A percentile compares a stretch with the other conserved stretches of the same genome.
phyloP scores from a whole-genome alignment of 2,888 invertebrate species.

The Cataglyphis cursor region DNA sequence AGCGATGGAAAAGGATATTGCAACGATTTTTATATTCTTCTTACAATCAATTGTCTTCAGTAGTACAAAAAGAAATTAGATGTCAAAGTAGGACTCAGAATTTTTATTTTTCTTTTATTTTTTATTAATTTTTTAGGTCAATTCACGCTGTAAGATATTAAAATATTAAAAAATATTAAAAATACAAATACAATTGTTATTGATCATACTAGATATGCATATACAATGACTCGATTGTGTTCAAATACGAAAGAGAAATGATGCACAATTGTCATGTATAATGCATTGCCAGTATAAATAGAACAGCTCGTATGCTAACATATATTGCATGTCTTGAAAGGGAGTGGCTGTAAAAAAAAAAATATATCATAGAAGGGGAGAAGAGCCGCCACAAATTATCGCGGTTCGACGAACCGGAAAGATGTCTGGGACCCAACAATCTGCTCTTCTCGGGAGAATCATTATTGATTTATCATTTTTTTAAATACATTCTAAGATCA shows the following conservation, averaged over 20 bases:
- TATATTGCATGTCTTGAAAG: not conserved
- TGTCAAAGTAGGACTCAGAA: not conserved
- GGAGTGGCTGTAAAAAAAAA: not conserved
- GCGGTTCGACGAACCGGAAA: not conserved
- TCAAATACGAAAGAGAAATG: not conserved
- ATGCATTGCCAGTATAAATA: constrained; percentile 23
- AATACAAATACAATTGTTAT: not conserved
- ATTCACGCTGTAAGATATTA: not conserved
- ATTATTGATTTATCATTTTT: constrained; percentile 28
- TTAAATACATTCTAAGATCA: not conserved
- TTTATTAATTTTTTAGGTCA: not conserved
- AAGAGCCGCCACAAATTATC: not conserved
- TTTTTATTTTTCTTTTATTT: not conserved
- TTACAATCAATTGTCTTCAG: not conserved
- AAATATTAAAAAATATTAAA: not conserved
- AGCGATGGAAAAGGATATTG: not conserved
- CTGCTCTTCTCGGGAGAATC: constrained; percentile 4
- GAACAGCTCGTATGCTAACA: constrained; percentile 4
- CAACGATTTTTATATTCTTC: not conserved
- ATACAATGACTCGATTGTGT: constrained; percentile 16
- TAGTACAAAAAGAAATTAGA: not conserved
- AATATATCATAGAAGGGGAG: not conserved
- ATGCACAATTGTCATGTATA: not conserved
- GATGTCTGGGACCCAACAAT: not conserved
- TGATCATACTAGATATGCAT: not conserved